Evolutionary conservation across 2,797 vertebrate genomes (phyloP), one percentile per base, ranked within the genome.

Genomic region (Molothrus ater): DNA sequence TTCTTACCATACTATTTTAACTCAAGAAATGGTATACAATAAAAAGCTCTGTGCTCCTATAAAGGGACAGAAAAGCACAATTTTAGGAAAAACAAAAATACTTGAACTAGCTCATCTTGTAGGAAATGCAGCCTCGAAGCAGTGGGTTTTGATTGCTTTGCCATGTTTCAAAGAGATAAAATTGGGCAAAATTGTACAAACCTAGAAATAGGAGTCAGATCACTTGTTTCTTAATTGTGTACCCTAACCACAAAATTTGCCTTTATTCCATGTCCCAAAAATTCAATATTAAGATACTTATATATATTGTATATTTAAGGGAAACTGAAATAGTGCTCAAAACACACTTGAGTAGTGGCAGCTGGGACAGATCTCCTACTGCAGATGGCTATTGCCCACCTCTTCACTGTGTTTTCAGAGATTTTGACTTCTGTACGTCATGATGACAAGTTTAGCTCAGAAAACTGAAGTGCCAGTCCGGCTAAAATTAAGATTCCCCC

Each of bases 1-100:
- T 88, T 92, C 85, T 72, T 59, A 24, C 0, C 5, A 21, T 80
- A 21, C 92, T 88, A 76, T 93, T 96, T 96, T 88, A 90, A 92
- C 31, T 79, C 59, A 38, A 91, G 22, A 88, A 84, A 82, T 26
- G 4, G 32, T 70, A 38, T 60, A 45, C 57, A 93, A 48, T 86
- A 72, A 80, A 86, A 94, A 72, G 3, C 48, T 79, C 88, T 88
- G 54, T 93, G 43, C 14, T 92, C 24, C 48, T 88, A 5, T 57
- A 73, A 79, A 66, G 60, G 29, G 51, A 45, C 26, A 92, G 66
- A 93, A 92, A 75, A 84, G 31, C 43, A 50, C 19, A 59, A 40
- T 80, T 82, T 66, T 61, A 87, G 50, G 79, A 71, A 66, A 69
- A 71, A 43, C 0, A 31, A 29, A 72, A 80, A 12, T 38, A 34